A percentile compares a stretch with the other conserved stretches of the same genome.
Conservation (phyloP, 2,797 vertebrate species). For the Pipistrellus nathusii region DNA sequence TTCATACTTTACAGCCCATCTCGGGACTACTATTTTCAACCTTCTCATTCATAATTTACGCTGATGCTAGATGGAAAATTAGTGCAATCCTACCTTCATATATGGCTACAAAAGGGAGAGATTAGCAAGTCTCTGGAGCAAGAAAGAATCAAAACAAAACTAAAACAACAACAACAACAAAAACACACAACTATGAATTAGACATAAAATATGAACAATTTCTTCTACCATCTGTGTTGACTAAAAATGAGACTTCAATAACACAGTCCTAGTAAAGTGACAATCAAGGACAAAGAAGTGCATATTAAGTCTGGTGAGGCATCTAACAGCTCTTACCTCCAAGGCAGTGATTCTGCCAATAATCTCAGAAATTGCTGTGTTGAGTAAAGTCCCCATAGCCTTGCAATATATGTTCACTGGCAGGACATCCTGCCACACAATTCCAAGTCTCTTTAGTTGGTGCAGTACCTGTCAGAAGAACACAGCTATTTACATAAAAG, state of each 20-base stretch:
- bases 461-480: conserved; percentile 92
- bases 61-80: fast-evolving
- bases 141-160: conserved; percentile 57
- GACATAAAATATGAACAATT: conserved; percentile 48
- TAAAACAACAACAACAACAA: background rate
- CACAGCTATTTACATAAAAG: background rate
- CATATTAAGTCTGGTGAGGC: background rate
- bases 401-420: conserved; percentile 96
- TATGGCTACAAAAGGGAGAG: background rate
- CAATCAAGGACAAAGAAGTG: background rate
- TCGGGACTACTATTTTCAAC: background rate
- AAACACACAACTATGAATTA: background rate
- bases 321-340: conserved; percentile 89
- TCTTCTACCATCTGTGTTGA: conserved; percentile 6
- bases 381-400: conserved; percentile 96
- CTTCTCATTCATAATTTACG: background rate
- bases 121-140: conserved; percentile 90
- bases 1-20: fast-evolving
- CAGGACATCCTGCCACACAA: conserved; percentile 97
- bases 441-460: conserved; percentile 95
- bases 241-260: background rate
- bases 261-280: conserved; percentile 28
- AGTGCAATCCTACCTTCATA: background rate
- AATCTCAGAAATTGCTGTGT: conserved; percentile 93
- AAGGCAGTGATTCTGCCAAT: conserved; percentile 92